phyloP scores from a whole-genome alignment of 2,888 invertebrate species.

The Dynastes hyllus region DNA sequence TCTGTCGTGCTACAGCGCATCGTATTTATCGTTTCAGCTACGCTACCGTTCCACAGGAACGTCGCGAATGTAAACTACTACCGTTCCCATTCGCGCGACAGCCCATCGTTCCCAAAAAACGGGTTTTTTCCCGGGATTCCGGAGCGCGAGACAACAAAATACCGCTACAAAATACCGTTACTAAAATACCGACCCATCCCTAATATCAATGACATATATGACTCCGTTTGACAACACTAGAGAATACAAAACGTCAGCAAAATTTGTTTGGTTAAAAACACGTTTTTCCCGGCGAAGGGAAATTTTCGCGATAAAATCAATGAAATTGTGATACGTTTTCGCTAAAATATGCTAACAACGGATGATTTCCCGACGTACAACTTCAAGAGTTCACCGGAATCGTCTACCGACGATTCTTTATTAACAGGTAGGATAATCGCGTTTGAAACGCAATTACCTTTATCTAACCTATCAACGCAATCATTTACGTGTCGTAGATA shows the following conservation, averaged over 20 bases:
- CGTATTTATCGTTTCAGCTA: no score
- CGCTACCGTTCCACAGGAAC: no score
- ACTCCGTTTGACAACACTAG: no score
- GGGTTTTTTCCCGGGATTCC: no score
- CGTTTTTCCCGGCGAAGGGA: conserved; percentile 25
- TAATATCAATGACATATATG: no score
- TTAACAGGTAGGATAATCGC: conserved; percentile 65
- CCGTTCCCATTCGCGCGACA: no score
- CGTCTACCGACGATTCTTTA: conserved; percentile 64
- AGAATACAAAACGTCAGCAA: conserved; percentile 46
- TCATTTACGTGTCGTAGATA: conserved; percentile 58
- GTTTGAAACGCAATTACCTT: conserved; percentile 23
- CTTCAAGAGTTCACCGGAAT: conserved; percentile 67
- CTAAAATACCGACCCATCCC: no score
- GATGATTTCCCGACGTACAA: conserved; percentile 63
- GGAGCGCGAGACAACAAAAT: no score
- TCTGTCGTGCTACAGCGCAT: no score
- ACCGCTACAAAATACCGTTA: no score
- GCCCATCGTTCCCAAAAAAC: no score
- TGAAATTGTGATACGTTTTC: conserved; percentile 19
- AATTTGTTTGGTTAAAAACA: conserved; percentile 48
- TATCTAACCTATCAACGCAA: background rate
- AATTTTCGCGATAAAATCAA: conserved; percentile 11
- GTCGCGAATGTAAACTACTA: no score
- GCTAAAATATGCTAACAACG: conserved; percentile 64